Conservation (phyloP, 1,140 invertebrate species). For the Procambarus clarkii region DNA sequence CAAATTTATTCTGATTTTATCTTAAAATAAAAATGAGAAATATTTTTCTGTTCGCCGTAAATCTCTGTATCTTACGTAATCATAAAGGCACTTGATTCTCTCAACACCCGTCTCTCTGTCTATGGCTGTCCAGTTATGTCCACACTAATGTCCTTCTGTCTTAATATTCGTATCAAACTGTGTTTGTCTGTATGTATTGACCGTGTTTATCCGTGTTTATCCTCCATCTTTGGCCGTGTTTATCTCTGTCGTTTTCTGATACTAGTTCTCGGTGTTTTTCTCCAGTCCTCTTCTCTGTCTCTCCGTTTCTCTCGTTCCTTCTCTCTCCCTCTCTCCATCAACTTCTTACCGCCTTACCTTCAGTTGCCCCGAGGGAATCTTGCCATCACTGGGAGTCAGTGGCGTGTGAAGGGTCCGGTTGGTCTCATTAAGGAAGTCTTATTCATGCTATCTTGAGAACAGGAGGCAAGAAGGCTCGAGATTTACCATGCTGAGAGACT, state of each 20-base stretch:
- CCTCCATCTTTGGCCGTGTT: neutral
- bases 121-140: no score
- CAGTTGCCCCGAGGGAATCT: neutral
- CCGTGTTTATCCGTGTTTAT: no score
- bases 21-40: no score
- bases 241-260: neutral
- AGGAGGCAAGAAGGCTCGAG: neutral
- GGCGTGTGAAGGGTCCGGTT: neutral
- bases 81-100: no score
- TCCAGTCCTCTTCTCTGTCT: neutral
- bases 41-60: no score
- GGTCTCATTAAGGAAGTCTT: neutral
- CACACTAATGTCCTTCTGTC: no score
- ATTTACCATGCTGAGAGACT: neutral
- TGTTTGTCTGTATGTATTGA: no score
- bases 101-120: no score
- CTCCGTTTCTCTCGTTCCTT: neutral
- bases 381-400: neutral
- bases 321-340: slow-evolving; percentile 19
- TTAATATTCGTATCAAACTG: no score
- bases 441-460: neutral
- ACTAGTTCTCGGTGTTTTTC: neutral
- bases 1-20: no score
- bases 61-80: no score
- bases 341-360: neutral